phyloP scores from a whole-genome alignment of 1,140 invertebrate species.

The Macrocentrus cingulum region DNA sequence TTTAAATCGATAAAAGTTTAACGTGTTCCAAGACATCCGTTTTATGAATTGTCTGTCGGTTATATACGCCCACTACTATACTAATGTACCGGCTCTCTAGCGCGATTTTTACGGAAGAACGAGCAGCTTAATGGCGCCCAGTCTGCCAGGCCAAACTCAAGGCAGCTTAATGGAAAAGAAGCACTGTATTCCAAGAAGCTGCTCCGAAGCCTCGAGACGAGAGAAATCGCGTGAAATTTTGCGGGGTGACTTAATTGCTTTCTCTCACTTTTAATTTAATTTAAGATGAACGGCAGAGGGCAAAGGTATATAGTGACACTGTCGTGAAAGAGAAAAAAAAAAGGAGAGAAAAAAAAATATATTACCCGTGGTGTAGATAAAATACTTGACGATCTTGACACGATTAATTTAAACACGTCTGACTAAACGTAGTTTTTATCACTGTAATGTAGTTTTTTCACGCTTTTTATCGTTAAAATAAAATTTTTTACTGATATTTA shows the following conservation, averaged over 20 bases:
- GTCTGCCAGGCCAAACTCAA: conserved; percentile 47
- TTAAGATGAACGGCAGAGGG: conserved; percentile 24
- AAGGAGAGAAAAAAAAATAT: neutral
- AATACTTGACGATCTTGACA: too few species aligned
- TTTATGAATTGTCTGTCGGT: conserved; percentile 27
- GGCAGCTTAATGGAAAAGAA: conserved; percentile 53
- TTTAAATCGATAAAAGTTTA: conserved; percentile 13
- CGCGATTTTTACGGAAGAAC: conserved; percentile 46
- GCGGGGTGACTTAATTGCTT: conserved; percentile 55
- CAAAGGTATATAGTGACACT: neutral
- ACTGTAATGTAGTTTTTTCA: too few species aligned
- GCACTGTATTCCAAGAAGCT: conserved; percentile 42
- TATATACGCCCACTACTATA: conserved; percentile 2
- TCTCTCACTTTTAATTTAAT: conserved; percentile 48
- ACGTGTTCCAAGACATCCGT: conserved; percentile 6
- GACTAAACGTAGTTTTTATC: too few species aligned
- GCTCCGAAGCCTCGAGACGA: conserved; percentile 29
- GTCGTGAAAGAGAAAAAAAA: conserved; percentile 16
- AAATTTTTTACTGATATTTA: too few species aligned
- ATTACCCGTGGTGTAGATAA: neutral
- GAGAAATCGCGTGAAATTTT: conserved; percentile 47
- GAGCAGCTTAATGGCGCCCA: conserved; percentile 52
- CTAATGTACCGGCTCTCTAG: conserved; percentile 26
- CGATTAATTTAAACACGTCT: too few species aligned
- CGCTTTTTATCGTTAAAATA: too few species aligned